Base-by-base conservation (phyloP, 2,797 vertebrate species). In the Falco novaeseelandiae region DNA sequence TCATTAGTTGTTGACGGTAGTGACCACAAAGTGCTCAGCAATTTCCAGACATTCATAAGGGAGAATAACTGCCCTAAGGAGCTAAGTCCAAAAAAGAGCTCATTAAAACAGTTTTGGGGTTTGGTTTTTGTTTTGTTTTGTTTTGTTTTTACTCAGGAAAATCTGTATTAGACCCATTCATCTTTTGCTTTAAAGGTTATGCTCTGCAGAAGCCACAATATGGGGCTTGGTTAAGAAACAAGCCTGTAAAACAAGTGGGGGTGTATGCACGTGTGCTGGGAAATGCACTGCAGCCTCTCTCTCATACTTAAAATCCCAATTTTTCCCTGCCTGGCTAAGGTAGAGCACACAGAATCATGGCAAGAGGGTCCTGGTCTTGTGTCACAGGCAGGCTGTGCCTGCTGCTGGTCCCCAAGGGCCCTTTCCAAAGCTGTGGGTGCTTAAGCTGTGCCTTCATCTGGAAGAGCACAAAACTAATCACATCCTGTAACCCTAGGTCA, bases 1-100 rank as follows among this genome's bases (percentile, higher is more conserved):
- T 96, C 92, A 87, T 96, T 94, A 93, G 74, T 67, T 89, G 63
- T 69, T 94, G 92, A 92, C 89, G 57, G 34, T 71, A 95, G 83
- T 89, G 71, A 96, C 95, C 95, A 71, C 70, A 89, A 95, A 96
- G 61, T 74, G 63, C 52, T 91, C 76, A 74, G 86, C 81, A 92
- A 90, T 92, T 96, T 94, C 49, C 65, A 96, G 79, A 69, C 32
- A 69, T 85, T 97, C 49, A 81, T n/a, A 78, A 77, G 34, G 29
- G 44, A 78, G 46, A 96, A 93, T 71, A 80, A 83, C 52, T 78
- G 63, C 57, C 78, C 54, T 65, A 72, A 81, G 89, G 44, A 94
- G 46, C 22, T 74, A 16, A 79, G 40, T 71, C 57, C 29, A 78
- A 92, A 90, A 86, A 42, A 61, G 44, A 92, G 32, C 74, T 96